A percentile compares a stretch with the other conserved stretches of the same genome.
These are phyloP conservation scores for Xiphorhynchus erythropygius DNA, from an alignment of 2,797 vertebrate species.

Conservation along the genomic window DNA sequence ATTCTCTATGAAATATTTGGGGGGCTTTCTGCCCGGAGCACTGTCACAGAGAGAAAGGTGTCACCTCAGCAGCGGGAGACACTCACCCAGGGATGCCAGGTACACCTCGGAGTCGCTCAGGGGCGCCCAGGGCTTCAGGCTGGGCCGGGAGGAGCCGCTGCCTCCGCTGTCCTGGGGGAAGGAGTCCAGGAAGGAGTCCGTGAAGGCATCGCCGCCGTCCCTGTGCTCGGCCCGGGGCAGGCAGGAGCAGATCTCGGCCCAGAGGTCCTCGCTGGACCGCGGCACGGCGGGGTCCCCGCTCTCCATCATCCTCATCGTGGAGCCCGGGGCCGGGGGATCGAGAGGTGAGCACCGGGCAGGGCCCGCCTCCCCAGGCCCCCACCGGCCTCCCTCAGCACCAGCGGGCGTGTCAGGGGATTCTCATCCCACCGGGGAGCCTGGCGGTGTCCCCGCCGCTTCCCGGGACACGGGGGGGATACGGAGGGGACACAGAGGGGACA, in stretches of 20 bases:
- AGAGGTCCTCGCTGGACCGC: slow-evolving; percentile 86
- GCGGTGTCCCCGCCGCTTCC: neutral
- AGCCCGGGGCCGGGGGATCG: neutral
- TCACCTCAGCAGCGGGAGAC: neutral
- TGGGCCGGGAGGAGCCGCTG: neutral
- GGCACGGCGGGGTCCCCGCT: slow-evolving; percentile 75
- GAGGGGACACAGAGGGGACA: neutral
- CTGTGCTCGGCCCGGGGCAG: slow-evolving; percentile 73
- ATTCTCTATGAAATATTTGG: rapidly evolving
- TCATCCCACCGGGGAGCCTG: neutral
- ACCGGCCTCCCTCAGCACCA: rapidly evolving
- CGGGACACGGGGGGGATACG: neutral
- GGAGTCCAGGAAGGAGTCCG: slow-evolving; percentile 83
- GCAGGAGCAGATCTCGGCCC: slow-evolving; percentile 91
- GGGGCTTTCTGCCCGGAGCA: neutral
- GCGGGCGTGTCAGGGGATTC: neutral
- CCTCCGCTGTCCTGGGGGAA: neutral
- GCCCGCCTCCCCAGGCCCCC: neutral
- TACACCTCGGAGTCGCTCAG: slow-evolving; percentile 93
- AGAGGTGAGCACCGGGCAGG: rapidly evolving
- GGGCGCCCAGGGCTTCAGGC: slow-evolving; percentile 85
- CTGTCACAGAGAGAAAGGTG: rapidly evolving
- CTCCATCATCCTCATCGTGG: slow-evolving; percentile 85
- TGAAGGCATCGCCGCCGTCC: slow-evolving; percentile 75
- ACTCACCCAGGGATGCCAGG: slow-evolving; percentile 91